Evolutionary conservation across 2,888 invertebrate species (phyloP).

Genomic region (Chrysolina oricalcia): DNA sequence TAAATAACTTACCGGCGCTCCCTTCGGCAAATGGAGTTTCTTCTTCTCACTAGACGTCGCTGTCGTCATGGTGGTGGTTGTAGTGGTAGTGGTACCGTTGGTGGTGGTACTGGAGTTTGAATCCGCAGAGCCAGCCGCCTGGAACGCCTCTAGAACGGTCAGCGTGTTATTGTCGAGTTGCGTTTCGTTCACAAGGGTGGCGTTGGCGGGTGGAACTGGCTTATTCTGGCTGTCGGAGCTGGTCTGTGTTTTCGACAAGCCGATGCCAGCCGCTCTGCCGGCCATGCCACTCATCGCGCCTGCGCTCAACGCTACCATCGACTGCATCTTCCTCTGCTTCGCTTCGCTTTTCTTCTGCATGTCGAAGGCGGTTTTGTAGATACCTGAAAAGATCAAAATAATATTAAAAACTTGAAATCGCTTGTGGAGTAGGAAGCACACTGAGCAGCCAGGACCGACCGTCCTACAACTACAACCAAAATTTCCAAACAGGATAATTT

Average conservation of each 20-base stretch:
- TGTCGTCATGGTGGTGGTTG: slow-evolving; percentile 72
- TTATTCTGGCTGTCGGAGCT: slow-evolving; percentile 83
- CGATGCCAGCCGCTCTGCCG: slow-evolving; percentile 89
- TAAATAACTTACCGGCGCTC: slow-evolving; percentile 17
- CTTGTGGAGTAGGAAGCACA: too few relatives aligned
- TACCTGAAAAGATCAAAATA: slow-evolving; percentile 67
- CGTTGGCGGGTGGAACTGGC: slow-evolving; percentile 66
- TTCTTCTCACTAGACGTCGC: slow-evolving; percentile 53
- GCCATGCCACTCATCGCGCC: slow-evolving; percentile 93
- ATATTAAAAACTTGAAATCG: too few relatives aligned
- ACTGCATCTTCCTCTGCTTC: slow-evolving; percentile 96
- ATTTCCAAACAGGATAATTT: too few relatives aligned
- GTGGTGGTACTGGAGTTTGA: slow-evolving; percentile 77
- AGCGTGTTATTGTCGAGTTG: slow-evolving; percentile 48
- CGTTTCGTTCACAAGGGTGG: slow-evolving; percentile 52
- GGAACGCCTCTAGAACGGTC: slow-evolving; percentile 63
- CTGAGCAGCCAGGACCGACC: too few relatives aligned
- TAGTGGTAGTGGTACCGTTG: slow-evolving; percentile 75
- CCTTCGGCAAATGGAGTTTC: slow-evolving; percentile 67
- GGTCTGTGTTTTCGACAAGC: slow-evolving; percentile 84
- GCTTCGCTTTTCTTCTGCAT: slow-evolving; percentile 98
- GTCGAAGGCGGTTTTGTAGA: slow-evolving; percentile 97
- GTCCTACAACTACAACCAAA: too few relatives aligned
- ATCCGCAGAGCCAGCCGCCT: slow-evolving; percentile 72
- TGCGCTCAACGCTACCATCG: slow-evolving; percentile 92